A percentile compares a stretch with the other conserved stretches of the same genome.
Conservation (phyloP, 2,113 vertebrate genomes). For the Glaucidium brasilianum region DNA sequence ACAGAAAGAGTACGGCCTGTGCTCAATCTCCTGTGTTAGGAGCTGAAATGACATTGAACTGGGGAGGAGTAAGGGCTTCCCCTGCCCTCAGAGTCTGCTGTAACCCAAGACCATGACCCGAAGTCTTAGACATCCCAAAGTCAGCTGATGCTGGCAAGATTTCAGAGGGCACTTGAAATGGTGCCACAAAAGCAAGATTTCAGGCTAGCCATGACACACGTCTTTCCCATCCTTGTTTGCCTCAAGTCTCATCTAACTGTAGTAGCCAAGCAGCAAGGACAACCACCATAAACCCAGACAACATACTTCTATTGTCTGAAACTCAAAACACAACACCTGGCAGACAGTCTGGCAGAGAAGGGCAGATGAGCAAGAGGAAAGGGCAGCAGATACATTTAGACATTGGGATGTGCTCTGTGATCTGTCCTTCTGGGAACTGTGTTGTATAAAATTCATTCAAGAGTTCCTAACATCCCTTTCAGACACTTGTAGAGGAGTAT, state of each 20-base stretch:
- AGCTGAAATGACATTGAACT: not conserved
- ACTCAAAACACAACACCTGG: fast-evolving
- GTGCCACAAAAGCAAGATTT: not conserved
- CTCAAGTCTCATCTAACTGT: not conserved
- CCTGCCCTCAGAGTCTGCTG: not conserved
- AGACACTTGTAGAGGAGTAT: not conserved
- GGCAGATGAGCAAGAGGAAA: not conserved
- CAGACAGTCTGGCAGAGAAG: not conserved
- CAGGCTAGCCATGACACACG: fast-evolving
- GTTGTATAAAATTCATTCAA: not conserved
- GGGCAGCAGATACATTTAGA: not conserved
- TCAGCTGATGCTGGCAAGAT: fast-evolving
- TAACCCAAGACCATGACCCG: not conserved
- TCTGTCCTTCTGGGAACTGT: not conserved
- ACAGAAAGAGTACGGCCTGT: not conserved
- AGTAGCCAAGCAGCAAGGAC: not conserved
- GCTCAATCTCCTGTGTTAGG: fast-evolving
- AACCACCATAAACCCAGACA: not conserved
- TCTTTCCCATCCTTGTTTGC: not conserved
- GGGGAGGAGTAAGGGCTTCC: not conserved
- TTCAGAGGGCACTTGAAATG: fast-evolving
- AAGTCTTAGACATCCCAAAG: not conserved
- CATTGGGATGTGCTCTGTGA: fast-evolving
- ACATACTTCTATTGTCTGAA: not conserved
- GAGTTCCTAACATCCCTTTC: not conserved